Conservation (phyloP, 2,797 vertebrate species). For the Sylvia borin region DNA sequence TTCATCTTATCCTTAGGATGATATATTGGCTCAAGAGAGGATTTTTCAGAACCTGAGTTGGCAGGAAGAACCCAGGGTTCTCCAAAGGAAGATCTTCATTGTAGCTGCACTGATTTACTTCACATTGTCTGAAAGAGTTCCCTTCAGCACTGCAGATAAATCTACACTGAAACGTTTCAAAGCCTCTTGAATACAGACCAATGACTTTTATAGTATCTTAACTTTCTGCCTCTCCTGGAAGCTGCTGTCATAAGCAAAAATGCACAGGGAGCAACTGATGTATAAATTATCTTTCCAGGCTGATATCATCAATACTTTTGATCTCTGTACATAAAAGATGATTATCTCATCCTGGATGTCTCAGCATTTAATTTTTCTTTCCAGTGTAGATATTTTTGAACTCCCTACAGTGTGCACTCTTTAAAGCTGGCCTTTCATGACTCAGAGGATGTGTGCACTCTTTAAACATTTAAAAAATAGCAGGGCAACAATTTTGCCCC, state of each 20-base stretch:
- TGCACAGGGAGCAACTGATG: not conserved
- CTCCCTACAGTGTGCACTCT: not conserved
- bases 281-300: not conserved
- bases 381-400: not conserved
- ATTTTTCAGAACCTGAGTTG: not conserved
- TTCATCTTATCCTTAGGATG: not conserved
- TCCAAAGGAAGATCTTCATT: not conserved
- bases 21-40: not conserved
- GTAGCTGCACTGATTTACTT: not conserved
- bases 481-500: not conserved
- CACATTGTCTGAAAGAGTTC: not conserved
- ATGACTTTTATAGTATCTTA: not conserved
- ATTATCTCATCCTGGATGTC: not conserved
- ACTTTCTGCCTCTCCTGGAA: not conserved
- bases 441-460: not conserved
- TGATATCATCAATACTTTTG: not conserved
- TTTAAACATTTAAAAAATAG: not conserved
- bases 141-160: not conserved
- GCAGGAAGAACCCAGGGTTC: not conserved
- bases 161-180: not conserved
- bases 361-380: not conserved
- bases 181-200: not conserved
- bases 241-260: not conserved
- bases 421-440: not conserved
- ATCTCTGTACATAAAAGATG: not conserved